Base-by-base conservation (phyloP, 2,888 invertebrate species). In the Lithophane semibrunnea region DNA sequence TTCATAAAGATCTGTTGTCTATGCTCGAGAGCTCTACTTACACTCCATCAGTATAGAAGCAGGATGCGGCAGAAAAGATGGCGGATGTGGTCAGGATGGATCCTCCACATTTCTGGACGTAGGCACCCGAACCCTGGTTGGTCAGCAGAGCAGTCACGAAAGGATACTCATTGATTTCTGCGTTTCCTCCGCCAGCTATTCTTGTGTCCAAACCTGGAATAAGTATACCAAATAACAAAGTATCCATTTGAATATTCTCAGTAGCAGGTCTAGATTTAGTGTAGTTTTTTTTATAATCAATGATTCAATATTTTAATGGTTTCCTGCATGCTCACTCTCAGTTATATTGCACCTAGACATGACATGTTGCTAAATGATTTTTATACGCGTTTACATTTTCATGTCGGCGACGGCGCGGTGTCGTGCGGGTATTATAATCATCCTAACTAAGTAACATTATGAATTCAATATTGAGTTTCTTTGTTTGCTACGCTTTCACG, bases 41-140 rank as follows among this genome's bases (percentile, higher is more conserved):
- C 95, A 76, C 80, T 67, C 82, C 87, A 64, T 86, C 84, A 10
- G 89, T 92, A 58, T 91, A 90, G 77, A 94, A 95, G 85, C 96
- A 96, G 0, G 95, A 95, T 0, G 95, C 95, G 2, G 95, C 94
- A 0, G 95, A 92, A 58, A 96, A 85, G 29, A 95, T 92, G 13
- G 95, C 92, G 7, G 79, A 85, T 12, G 42, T 76, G 0, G 93
- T 92, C 9, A 96, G 66, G 29, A 96, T 92, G 70, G 94, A 87
- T 0, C 95, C 96, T 0, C 94, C 96, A 75, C 96, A 96, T 0
- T 86, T 90, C n/a, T 94, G 94, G 8, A 58, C 71, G 84, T 86
- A 95, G 0, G 89, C 64, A 0, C 88, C 89, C 0, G 72, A 24
- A 0, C 92, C 94, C 3, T 86, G 77, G 76, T 93, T 94, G 24